A percentile compares a stretch with the other conserved stretches of the same genome.
These are phyloP conservation scores for Scolanthus callimorphus DNA, from an alignment of 92 coral and sea anemone genomes.

Conservation along the genomic window DNA sequence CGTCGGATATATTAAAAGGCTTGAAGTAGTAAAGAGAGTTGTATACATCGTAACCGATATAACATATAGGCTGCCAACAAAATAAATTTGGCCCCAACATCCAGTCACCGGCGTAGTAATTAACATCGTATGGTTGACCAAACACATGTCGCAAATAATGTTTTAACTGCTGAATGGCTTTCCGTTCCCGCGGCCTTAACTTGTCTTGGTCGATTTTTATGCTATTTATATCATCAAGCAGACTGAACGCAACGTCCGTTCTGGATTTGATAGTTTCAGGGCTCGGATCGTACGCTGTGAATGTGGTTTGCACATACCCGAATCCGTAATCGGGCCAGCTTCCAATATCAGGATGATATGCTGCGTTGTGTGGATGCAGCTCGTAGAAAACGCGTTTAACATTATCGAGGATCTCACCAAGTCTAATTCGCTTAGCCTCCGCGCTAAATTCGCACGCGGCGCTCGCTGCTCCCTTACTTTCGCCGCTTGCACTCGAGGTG, in stretches of 20 bases:
- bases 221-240: constrained; percentile 44
- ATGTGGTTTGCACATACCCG: constrained; percentile 24
- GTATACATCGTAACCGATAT: constrained; percentile 43
- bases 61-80: constrained; percentile 90
- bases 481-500: neutral
- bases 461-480: neutral
- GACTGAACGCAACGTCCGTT: constrained; percentile 65
- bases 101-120: constrained; percentile 94
- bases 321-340: neutral
- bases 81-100: constrained; percentile 94
- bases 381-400: constrained; percentile 52
- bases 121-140: constrained; percentile 85
- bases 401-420: constrained; percentile 46
- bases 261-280: constrained; percentile 57
- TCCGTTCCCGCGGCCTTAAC: constrained; percentile 77
- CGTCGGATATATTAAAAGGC: constrained; percentile 51
- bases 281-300: constrained; percentile 66
- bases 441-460: constrained; percentile 45
- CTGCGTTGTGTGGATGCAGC: constrained; percentile 47
- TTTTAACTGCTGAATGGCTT: constrained; percentile 70
- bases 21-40: constrained; percentile 42
- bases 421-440: constrained; percentile 67
- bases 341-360: constrained; percentile 57
- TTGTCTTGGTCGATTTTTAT: constrained; percentile 31
- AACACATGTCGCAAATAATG: constrained; percentile 78